Conservation (phyloP, 2,888 invertebrate genomes). For the Dasysyrphus albostriatus region DNA sequence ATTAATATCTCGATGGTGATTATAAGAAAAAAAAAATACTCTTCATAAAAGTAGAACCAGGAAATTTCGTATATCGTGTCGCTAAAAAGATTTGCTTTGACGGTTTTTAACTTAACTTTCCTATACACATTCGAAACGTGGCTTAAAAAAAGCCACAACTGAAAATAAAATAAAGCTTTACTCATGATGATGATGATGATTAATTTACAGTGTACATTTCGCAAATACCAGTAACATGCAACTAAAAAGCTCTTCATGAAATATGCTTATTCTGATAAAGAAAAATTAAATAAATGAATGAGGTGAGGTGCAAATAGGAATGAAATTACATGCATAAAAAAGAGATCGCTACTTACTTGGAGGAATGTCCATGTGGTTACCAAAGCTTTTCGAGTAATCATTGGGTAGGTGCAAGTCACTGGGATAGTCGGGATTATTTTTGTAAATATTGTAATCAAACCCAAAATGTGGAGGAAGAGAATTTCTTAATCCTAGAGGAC, state of each 20-base stretch:
- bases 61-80: too few relatives aligned
- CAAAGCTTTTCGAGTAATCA: slow-evolving; percentile 83
- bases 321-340: slow-evolving; percentile 24
- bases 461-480: slow-evolving; percentile 79
- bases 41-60: too few relatives aligned
- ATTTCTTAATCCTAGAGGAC: slow-evolving; percentile 79
- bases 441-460: slow-evolving; percentile 82
- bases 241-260: slow-evolving; percentile 4
- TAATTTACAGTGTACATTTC: neutral
- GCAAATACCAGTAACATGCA: slow-evolving; percentile 3
- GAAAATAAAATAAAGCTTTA: neutral
- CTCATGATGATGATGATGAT: neutral
- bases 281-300: slow-evolving; percentile 6
- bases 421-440: slow-evolving; percentile 81
- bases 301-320: slow-evolving; percentile 12
- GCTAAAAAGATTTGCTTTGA: too few relatives aligned
- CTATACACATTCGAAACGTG: too few relatives aligned
- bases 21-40: too few relatives aligned
- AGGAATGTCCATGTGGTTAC: slow-evolving; percentile 84
- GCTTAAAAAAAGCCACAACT: neutral
- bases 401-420: slow-evolving; percentile 82
- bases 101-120: too few relatives aligned
- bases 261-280: neutral
- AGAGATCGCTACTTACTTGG: slow-evolving; percentile 81
- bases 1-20: too few relatives aligned